Percentiles rank a stretch among this genome's conserved stretches.
Conservation (phyloP, 1,140 invertebrate species). For the Sarcophaga peregrina region DNA sequence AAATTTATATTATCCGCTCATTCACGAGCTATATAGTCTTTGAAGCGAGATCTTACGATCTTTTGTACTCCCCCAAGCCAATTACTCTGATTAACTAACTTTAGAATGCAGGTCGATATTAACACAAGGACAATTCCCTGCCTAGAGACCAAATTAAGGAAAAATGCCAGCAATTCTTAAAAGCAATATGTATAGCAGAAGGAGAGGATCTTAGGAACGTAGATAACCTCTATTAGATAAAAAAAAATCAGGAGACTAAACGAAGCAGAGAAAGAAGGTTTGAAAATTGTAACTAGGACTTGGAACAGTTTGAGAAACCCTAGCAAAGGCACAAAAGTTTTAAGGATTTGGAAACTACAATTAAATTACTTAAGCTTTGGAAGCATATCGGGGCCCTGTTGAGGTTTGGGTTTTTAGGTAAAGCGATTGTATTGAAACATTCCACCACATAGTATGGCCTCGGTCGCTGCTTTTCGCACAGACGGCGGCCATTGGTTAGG, state of each 20-base stretch:
- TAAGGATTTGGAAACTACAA: no score
- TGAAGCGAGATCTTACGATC: no score
- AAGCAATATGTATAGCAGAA: slow-evolving; percentile 29
- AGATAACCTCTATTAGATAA: neutral
- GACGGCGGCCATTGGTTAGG: slow-evolving; percentile 98
- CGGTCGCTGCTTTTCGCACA: slow-evolving; percentile 99
- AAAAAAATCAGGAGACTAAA: neutral
- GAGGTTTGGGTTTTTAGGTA: slow-evolving; percentile 16
- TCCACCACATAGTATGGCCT: slow-evolving; percentile 83
- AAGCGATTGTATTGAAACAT: slow-evolving; percentile 54
- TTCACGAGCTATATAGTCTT: no score
- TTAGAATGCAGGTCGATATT: no score
- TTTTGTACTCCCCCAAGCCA: no score
- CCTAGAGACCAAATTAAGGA: no score
- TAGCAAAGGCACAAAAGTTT: no score
- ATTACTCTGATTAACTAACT: no score
- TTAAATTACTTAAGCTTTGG: no score
- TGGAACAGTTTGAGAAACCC: neutral
- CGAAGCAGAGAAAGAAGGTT: neutral
- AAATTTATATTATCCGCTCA: no score
- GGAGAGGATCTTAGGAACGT: slow-evolving; percentile 8
- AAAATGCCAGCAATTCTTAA: slow-evolving; percentile 36
- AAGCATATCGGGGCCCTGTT: neutral
- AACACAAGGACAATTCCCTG: no score
- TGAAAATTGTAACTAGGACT: no score